Evolutionary conservation across 2,113 vertebrate genomes (phyloP).

Genomic region (Mastomys coucha): DNA sequence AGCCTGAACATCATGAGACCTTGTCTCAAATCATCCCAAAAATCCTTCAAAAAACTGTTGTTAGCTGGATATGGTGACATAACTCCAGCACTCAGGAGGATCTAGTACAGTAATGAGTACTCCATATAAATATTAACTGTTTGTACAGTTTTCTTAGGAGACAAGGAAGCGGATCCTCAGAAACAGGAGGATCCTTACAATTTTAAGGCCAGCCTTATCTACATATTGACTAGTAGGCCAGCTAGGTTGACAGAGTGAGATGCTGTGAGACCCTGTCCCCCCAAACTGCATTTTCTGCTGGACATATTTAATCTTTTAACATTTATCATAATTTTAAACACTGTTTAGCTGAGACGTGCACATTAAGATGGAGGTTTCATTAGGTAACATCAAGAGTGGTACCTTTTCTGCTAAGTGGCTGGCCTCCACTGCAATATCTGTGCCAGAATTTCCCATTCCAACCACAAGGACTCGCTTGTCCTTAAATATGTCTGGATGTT

Average conservation of each 20-base stretch:
- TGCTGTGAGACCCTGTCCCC: not conserved
- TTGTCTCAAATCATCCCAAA: not conserved
- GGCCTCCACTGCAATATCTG: constrained; percentile 93
- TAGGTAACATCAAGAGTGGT: not conserved
- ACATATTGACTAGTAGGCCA: not conserved
- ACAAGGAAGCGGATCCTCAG: not conserved
- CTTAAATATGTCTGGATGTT: constrained; percentile 86
- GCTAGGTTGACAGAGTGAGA: not conserved
- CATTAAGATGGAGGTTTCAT: not conserved
- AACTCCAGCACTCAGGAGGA: not conserved
- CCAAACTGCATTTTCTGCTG: not conserved
- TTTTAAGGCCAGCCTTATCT: not conserved
- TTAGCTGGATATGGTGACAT: not conserved
- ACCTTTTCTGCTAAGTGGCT: constrained; percentile 91
- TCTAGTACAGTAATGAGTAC: not conserved
- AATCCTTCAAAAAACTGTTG: not conserved
- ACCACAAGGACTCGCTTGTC: constrained; percentile 92
- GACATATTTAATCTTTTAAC: not conserved
- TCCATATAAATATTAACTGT: not conserved
- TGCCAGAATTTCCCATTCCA: constrained; percentile 93
- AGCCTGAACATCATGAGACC: not conserved
- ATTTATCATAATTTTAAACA: not conserved
- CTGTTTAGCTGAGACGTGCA: not conserved
- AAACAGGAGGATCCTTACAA: not conserved
- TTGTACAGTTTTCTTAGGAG: not conserved